Conservation (phyloP, 2,797 vertebrate species). For the Corythornis leucogaster region DNA sequence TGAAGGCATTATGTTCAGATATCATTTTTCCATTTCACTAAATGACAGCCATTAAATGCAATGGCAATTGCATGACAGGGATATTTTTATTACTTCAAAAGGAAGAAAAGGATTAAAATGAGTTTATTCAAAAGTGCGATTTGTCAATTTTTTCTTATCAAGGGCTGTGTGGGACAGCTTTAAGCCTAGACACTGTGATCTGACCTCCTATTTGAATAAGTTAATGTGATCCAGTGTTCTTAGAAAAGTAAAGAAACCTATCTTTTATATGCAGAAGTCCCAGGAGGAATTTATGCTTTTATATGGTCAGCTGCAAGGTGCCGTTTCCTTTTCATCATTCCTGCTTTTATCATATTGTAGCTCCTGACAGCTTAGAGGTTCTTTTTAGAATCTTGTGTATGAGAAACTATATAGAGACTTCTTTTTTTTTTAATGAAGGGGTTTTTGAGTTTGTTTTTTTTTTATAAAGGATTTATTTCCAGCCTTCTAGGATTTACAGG, state of each 20-base stretch:
- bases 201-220: constrained; percentile 92
- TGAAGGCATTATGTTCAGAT: constrained; percentile 79
- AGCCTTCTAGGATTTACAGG: constrained; percentile 51
- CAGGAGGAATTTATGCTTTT: constrained; percentile 89
- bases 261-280: constrained; percentile 90
- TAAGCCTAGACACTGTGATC: constrained; percentile 82
- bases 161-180: constrained; percentile 80
- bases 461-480: constrained; percentile 33
- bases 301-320: constrained; percentile 90
- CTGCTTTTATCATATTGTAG: constrained; percentile 85
- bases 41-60: constrained; percentile 83
- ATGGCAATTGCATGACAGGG: constrained; percentile 78
- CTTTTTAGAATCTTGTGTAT: constrained; percentile 67
- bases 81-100: constrained; percentile 83
- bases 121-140: constrained; percentile 88
- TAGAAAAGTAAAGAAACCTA: constrained; percentile 80
- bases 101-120: constrained; percentile 85
- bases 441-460: constrained; percentile 16
- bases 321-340: constrained; percentile 87
- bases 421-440: constrained; percentile 10
- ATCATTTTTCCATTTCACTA: constrained; percentile 79
- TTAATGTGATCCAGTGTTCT: constrained; percentile 88
- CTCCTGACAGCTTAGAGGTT: constrained; percentile 88
- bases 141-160: constrained; percentile 82
- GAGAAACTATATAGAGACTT: constrained; percentile 24